Percentiles rank a stretch among this genome's conserved stretches.
phyloP scores from a whole-genome alignment of 2,113 vertebrate species.

The Brienomyrus brachyistius region DNA sequence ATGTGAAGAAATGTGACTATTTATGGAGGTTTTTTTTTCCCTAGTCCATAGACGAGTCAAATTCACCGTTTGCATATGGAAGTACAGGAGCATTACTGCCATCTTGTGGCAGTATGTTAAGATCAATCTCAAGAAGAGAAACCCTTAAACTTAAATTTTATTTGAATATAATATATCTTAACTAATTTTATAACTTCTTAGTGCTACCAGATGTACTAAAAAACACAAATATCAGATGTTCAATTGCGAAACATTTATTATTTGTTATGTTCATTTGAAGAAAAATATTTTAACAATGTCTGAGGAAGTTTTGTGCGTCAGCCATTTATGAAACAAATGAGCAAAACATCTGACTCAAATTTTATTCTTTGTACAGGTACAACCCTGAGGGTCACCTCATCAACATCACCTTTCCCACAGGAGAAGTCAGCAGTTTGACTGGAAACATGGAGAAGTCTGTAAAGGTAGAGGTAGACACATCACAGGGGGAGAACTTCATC shows the following conservation, averaged over 20 bases:
- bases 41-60: not conserved
- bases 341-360: not conserved
- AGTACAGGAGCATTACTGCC: not conserved
- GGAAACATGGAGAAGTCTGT: slow-evolving; percentile 83
- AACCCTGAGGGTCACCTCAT: slow-evolving; percentile 82
- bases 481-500: slow-evolving; percentile 82
- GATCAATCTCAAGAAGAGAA: not conserved
- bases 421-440: slow-evolving; percentile 86
- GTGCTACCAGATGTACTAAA: not conserved
- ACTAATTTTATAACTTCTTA: not conserved
- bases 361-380: slow-evolving; percentile 64
- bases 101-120: slow-evolving; percentile 6
- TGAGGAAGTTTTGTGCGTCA: not conserved
- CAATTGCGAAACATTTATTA: not conserved
- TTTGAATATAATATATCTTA: not conserved
- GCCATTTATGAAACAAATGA: not conserved
- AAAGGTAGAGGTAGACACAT: slow-evolving; percentile 78
- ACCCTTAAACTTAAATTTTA: not conserved
- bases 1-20: not conserved
- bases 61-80: not conserved
- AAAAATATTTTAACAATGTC: not conserved
- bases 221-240: not conserved
- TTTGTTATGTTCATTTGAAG: not conserved
- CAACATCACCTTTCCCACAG: slow-evolving; percentile 86
- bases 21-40: not conserved